Percentiles rank a stretch among this genome's conserved stretches.
Conservation (phyloP, 2,888 invertebrate genomes). For the Lithosia quadra region DNA sequence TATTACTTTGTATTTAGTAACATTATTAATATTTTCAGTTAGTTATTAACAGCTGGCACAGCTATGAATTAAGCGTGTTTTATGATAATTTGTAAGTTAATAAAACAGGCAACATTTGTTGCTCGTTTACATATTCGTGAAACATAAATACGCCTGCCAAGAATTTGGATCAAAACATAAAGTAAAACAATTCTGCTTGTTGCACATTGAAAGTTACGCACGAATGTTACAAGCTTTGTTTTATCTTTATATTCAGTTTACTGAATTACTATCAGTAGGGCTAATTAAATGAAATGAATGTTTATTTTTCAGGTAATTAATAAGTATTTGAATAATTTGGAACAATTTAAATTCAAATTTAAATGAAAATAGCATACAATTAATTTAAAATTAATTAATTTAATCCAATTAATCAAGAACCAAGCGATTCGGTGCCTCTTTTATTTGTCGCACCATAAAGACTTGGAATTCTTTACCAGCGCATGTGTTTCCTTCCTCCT, state of each 20-base stretch:
- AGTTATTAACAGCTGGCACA: constrained; percentile 11
- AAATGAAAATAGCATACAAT: too few species aligned
- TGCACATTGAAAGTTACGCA: constrained; percentile 1
- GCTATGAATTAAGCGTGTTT: constrained; percentile 16
- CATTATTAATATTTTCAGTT: constrained; percentile 8
- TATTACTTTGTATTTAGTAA: background rate
- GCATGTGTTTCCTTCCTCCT: too few species aligned
- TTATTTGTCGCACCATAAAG: too few species aligned
- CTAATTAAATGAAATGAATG: too few species aligned
- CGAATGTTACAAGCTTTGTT: too few species aligned
- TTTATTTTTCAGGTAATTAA: too few species aligned
- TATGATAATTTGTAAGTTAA: constrained; percentile 34
- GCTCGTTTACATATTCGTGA: constrained; percentile 9
- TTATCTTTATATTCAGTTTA: background rate
- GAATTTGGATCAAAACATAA: constrained; percentile 21
- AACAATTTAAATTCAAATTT: too few species aligned
- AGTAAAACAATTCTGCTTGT: constrained; percentile 23
- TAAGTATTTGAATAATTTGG: too few species aligned
- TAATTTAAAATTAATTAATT: too few species aligned
- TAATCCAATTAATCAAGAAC: too few species aligned
- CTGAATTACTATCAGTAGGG: constrained; percentile 32
- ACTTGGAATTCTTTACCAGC: too few species aligned
- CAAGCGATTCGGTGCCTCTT: too few species aligned
- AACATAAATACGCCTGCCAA: constrained; percentile 25
- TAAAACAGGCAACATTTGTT: constrained; percentile 27